phyloP scores from a whole-genome alignment of 2,797 vertebrate species.

The Acrossocheilus fasciatus region DNA sequence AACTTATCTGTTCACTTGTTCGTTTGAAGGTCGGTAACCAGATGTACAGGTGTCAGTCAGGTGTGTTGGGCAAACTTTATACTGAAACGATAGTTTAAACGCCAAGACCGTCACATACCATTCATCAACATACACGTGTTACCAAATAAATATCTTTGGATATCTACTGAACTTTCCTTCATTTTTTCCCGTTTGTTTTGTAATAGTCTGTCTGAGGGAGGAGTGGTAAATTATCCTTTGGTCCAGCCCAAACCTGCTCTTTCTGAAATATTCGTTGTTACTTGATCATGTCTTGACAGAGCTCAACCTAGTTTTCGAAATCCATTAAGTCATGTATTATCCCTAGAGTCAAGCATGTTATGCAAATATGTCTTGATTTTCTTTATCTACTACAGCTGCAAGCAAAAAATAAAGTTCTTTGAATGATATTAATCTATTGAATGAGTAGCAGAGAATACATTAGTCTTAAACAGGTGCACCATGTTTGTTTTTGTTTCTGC shows the following conservation, averaged over 20 bases:
- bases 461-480: neutral
- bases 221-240: neutral
- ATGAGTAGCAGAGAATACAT: neutral
- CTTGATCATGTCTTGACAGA: slow-evolving; percentile 7
- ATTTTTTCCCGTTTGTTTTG: neutral
- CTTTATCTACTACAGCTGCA: neutral
- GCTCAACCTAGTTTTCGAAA: slow-evolving; percentile 3
- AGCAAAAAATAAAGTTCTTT: neutral
- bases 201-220: neutral
- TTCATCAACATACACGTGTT: neutral
- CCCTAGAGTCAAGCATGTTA: neutral
- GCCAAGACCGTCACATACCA: no score
- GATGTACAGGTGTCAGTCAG: neutral
- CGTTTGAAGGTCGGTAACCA: neutral
- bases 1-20: slow-evolving; percentile 64
- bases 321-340: neutral
- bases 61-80: neutral
- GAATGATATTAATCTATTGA: neutral
- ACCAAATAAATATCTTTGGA: no score
- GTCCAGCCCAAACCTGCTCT: slow-evolving; percentile 4
- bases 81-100: neutral
- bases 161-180: no score
- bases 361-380: slow-evolving; percentile 3
- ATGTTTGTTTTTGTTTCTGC: neutral
- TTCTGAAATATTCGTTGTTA: neutral